Conservation (phyloP, 2,113 vertebrate species). For the human region DNA sequence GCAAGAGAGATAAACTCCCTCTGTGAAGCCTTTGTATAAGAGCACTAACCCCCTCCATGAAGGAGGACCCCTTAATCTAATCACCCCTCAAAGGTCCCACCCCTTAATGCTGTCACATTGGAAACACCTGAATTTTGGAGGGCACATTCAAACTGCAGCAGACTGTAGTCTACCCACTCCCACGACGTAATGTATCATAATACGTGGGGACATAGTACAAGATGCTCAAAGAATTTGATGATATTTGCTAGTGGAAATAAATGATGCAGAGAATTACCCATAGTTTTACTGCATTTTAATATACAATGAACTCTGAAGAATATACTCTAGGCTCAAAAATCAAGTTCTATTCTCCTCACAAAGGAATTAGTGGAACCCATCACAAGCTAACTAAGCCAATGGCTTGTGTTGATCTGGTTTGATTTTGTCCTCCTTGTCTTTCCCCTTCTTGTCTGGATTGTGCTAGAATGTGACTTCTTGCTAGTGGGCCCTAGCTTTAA, state of each 20-base stretch:
- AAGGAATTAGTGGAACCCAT: not conserved
- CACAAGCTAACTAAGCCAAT: not conserved
- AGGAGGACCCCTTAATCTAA: not conserved
- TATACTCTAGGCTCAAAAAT: not conserved
- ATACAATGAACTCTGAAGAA: not conserved
- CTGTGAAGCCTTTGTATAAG: not conserved
- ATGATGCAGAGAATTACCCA: not conserved
- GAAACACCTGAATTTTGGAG: not conserved
- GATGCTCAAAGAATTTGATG: not conserved
- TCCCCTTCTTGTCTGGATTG: not conserved
- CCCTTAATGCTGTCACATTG: not conserved
- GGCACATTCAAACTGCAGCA: not conserved
- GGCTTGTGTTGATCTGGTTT: not conserved
- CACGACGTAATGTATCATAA: not conserved
- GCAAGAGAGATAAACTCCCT: not conserved
- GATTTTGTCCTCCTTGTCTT: not conserved
- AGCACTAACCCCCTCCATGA: not conserved
- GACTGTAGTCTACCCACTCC: not conserved
- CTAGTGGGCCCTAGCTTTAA: not conserved
- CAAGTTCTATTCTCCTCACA: not conserved
- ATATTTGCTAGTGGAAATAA: not conserved
- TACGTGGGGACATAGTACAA: not conserved
- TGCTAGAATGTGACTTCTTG: not conserved
- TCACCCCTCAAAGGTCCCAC: no score
- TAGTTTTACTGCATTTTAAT: not conserved